These are phyloP conservation scores for Pristionchus maxplancki DNA, from an alignment of 2,888 invertebrate species.

Conservation along the genomic window DNA sequence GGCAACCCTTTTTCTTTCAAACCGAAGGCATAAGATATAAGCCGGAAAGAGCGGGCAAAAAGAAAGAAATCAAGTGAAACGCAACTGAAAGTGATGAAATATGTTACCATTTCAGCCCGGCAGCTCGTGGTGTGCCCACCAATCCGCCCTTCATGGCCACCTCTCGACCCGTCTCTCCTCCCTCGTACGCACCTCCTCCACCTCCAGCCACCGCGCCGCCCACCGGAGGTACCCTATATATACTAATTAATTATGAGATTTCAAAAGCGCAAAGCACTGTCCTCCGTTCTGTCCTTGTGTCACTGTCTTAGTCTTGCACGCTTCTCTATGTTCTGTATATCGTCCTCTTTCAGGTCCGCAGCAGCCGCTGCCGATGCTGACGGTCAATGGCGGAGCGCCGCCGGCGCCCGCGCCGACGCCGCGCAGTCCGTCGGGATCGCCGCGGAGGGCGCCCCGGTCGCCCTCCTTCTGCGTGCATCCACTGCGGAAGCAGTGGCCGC, in stretches of 20 bases:
- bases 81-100: neutral
- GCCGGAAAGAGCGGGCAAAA: neutral
- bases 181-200: conserved; percentile 54
- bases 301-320: conserved; percentile 6
- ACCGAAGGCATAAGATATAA: neutral
- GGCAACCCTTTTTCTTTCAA: neutral
- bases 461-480: conserved; percentile 37
- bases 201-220: conserved; percentile 57
- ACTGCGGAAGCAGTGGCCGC: conserved; percentile 41
- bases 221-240: neutral
- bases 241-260: neutral
- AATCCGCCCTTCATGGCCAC: conserved; percentile 54
- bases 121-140: conserved; percentile 63
- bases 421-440: conserved; percentile 3
- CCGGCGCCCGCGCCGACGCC: neutral
- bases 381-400: neutral
- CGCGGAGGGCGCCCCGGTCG: conserved; percentile 4
- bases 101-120: conserved; percentile 57
- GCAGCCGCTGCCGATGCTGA: conserved; percentile 10
- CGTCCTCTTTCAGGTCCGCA: conserved; percentile 40
- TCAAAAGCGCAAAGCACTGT: too few relatives aligned
- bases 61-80: neutral
- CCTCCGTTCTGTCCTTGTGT: too few relatives aligned
- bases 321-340: conserved; percentile 7
- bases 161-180: conserved; percentile 51